Evolutionary conservation across 2,113 vertebrate species (phyloP).

Genomic region (Sinocyclocheilus rhinocerous): DNA sequence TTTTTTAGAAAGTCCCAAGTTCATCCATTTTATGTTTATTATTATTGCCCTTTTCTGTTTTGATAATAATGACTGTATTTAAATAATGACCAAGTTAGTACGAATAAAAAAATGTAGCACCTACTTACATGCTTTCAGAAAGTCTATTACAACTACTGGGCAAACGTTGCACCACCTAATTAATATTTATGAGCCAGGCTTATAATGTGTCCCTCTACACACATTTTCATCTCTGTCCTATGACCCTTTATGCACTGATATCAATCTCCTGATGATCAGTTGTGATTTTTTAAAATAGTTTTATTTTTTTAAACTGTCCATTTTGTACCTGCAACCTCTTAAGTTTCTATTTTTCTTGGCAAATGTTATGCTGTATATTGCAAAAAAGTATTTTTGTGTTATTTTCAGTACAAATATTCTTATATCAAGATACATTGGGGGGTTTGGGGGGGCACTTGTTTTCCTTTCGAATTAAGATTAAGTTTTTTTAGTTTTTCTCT

Average conservation of each 20-base stretch:
- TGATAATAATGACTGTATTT: not conserved
- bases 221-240: not conserved
- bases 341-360: not conserved
- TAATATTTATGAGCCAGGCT: not conserved
- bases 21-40: not conserved
- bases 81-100: constrained; percentile 1
- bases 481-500: not conserved
- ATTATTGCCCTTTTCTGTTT: not conserved
- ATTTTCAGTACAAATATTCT: not conserved
- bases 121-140: not conserved
- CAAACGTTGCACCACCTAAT: not conserved
- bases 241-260: not conserved
- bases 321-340: not conserved
- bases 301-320: not conserved
- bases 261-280: not conserved
- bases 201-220: not conserved
- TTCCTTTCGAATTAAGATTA: not conserved
- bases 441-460: not conserved
- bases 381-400: not conserved
- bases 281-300: not conserved
- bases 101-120: not conserved
- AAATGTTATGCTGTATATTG: not conserved
- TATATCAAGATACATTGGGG: not conserved
- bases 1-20: not conserved
- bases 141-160: not conserved